Conservation (phyloP, 1,140 invertebrate genomes). For the Zaprionus africanus region DNA sequence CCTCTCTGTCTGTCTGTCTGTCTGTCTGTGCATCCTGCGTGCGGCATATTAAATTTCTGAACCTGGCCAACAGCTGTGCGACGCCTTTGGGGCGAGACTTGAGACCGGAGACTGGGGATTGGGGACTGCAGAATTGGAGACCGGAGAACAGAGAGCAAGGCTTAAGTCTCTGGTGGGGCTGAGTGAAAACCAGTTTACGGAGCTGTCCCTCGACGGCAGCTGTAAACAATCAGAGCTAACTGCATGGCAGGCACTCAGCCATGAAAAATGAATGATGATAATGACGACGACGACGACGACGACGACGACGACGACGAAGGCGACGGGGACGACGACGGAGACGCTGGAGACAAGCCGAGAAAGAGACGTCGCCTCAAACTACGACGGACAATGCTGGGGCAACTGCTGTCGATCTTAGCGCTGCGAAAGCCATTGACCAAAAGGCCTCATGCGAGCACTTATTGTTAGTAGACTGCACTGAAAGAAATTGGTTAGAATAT, state of each 20-base stretch:
- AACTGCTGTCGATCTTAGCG: constrained; percentile 38
- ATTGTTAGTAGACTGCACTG: constrained; percentile 39
- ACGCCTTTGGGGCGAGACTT: constrained; percentile 47
- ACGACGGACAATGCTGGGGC: neutral
- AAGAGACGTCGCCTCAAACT: constrained; percentile 22
- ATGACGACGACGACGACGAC: constrained; percentile 61
- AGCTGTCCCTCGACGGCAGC: constrained; percentile 67
- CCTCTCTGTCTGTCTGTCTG: constrained; percentile 9
- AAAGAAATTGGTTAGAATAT: too few relatives aligned
- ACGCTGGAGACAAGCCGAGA: constrained; percentile 5
- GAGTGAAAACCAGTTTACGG: constrained; percentile 56
- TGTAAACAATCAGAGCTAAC: constrained; percentile 82
- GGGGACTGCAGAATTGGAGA: neutral
- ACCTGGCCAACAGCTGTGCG: constrained; percentile 69
- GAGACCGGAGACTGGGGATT: neutral
- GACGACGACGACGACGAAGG: constrained; percentile 17
- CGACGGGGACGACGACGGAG: too few relatives aligned
- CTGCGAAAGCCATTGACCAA: constrained; percentile 52
- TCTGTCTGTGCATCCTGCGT: constrained; percentile 68
- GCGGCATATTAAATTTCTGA: constrained; percentile 77
- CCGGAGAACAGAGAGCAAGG: neutral
- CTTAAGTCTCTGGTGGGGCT: constrained; percentile 10
- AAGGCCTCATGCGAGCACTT: constrained; percentile 49
- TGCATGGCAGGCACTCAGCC: constrained; percentile 80
- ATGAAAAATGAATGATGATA: constrained; percentile 82